Percentiles rank a stretch among this genome's conserved stretches.
Evolutionary conservation across 2,113 vertebrate species (phyloP).

Genomic region (Lonchura striata): DNA sequence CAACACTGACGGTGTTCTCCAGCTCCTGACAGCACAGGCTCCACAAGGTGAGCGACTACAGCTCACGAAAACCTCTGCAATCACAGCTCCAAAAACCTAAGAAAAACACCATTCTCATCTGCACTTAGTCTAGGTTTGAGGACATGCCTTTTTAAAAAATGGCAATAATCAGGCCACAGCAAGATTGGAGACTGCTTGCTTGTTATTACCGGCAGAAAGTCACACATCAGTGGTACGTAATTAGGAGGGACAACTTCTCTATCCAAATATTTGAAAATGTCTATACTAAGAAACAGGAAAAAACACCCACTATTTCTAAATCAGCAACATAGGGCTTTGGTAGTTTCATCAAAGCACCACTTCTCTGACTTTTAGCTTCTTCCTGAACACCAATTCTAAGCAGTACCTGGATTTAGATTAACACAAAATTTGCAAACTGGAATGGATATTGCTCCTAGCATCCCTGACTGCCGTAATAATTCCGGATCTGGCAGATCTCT

Average conservation of each 20-base stretch:
- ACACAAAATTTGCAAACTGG: background rate
- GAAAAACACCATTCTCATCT: background rate
- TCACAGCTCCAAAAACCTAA: background rate
- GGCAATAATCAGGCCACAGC: background rate
- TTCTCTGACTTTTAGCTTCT: background rate
- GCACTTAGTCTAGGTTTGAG: background rate
- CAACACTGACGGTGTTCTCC: background rate
- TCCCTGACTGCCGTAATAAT: background rate
- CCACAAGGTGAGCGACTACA: background rate
- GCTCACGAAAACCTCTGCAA: background rate
- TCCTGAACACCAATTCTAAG: background rate
- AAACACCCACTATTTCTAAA: background rate
- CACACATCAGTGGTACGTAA: background rate
- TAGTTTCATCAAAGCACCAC: background rate
- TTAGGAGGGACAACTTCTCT: background rate
- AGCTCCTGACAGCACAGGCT: background rate
- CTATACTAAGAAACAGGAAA: background rate
- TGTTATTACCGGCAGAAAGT: background rate
- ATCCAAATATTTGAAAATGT: background rate
- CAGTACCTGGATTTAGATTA: background rate
- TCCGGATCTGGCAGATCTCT: background rate
- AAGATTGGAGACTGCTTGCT: background rate
- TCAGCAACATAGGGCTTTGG: background rate
- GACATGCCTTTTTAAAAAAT: background rate
- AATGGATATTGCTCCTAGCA: background rate